Base-by-base conservation (phyloP, 2,113 vertebrate species). In the Macquaria australasica region DNA sequence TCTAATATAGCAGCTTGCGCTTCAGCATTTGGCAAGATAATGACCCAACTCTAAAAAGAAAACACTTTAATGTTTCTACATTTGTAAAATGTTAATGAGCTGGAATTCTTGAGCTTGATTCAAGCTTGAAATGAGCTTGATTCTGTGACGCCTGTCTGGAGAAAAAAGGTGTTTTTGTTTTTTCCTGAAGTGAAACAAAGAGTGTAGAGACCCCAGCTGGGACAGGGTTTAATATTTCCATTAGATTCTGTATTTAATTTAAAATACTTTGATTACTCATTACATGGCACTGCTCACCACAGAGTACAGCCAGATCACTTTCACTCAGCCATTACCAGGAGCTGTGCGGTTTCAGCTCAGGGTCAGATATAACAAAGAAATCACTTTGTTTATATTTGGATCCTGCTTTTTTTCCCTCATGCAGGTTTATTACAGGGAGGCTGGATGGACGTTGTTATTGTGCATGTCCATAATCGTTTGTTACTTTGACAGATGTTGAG, bases 361-460 rank as follows among this genome's bases (percentile, higher is more conserved):
- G 28, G 69, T 73, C 76, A 48, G 56, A 53, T 53, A 51, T 12
- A 73, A 79, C 59, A 77, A 67, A 74, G 55, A 68, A 63, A 60
- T 11, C 59, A 69, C 73, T 83, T 60, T 87, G 83, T 80, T 88
- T 87, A 77, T 31, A 83, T 70, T 79, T 82, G 37, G 18, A 60
- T 68, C 37, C 75, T 74, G 37, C n/a, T 88, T 88, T 79, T 69
- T 39, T 15, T 7, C 64, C 25, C 50, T 63, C 64, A 37, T 71
- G 60, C 12, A 63, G 50, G 58, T 60, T 82, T 79, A 60, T 66
- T 55, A 37, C 23, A 53, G 28, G 0, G 0, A 28, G 18, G 51
- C 67, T 77, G 41, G 68, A 59, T 71, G 68, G 76, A 73, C 23
- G 5, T 28, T 69, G 60, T 77, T 81, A 75, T 69, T 82, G 56